Evolutionary conservation across 2,113 vertebrate genomes (phyloP), one percentile per base, ranked within the genome.

Genomic region (Microcebus jonahi): DNA sequence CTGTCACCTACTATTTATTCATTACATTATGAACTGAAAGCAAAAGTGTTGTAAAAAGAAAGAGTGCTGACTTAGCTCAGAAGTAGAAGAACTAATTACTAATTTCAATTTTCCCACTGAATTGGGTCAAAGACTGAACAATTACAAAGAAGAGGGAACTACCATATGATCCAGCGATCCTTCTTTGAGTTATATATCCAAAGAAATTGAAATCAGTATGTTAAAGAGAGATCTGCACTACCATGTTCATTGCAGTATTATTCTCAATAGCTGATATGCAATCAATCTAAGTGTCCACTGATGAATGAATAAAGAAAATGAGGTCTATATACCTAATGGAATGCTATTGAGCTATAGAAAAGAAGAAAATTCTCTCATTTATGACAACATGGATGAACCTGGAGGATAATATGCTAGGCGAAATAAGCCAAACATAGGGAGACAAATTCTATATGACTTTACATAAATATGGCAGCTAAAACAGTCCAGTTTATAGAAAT

Each of bases 41-140:
- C 1, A 45, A 76, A 81, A 15, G 3, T 34, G 11, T 75, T 85
- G 39, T 5, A 73, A 77, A 13, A 23, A 94, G 48, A 57, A 92
- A 96, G 42, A 86, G 25, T 34, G 17, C 48, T 20, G n/a, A 65
- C 12, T 55, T 3, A 68, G 13, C 5, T 90, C n/a, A 14, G 23
- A 83, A 61, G 34, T 29, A 79, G 12, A 81, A 55, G 36, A 39
- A 39, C 17, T 59, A 36, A 63, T 55, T 42, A 21, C 18, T 77
- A 67, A 91, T 83, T 88, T 77, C 29, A 76, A 13, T 31, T 71
- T 84, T 90, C 50, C 20, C 63, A n/a, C 6, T 71, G 42, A 97
- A 29, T 8, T 82, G 45, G 39, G 6, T 39, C 50, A 94, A 53
- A 82, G 45, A 67, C 17, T 57, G 39, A 86, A 31, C 2, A 88